phyloP scores from a whole-genome alignment of 1,140 invertebrate species.

The Bombus sibiricus region DNA sequence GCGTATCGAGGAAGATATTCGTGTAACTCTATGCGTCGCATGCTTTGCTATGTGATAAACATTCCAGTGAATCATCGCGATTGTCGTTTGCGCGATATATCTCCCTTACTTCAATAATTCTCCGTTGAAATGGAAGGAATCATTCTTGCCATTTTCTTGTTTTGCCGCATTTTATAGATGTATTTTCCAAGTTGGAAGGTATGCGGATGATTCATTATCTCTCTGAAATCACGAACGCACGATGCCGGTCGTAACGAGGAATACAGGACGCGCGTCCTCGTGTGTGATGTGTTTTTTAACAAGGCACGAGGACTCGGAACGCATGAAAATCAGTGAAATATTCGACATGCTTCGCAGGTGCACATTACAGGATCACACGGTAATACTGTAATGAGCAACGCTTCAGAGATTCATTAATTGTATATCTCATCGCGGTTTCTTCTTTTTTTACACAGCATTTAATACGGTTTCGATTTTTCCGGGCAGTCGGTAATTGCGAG shows the following conservation, averaged over 20 bases:
- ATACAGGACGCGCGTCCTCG: neutral
- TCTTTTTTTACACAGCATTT: neutral
- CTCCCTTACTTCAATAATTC: neutral
- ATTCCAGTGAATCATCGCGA: neutral
- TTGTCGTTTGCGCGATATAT: neutral
- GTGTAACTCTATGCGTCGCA: neutral
- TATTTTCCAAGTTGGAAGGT: neutral
- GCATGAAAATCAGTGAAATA: conserved; percentile 10
- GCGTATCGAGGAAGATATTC: neutral
- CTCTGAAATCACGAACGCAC: neutral
- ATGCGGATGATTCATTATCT: neutral
- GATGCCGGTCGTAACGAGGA: neutral
- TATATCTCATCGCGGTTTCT: neutral
- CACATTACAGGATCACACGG: neutral
- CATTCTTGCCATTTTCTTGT: neutral
- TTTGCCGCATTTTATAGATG: neutral
- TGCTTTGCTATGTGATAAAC: neutral
- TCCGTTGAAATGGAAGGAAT: neutral
- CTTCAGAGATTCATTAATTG: neutral
- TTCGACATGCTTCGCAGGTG: neutral
- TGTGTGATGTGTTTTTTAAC: conserved; percentile 12
- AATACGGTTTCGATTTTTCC: neutral
- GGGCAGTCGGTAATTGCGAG: neutral
- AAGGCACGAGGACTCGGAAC: neutral
- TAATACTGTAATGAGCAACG: neutral